A percentile compares a stretch with the other conserved stretches of the same genome.
phyloP scores from a whole-genome alignment of 1,140 invertebrate species.

The Drosophila trapezifrons region DNA sequence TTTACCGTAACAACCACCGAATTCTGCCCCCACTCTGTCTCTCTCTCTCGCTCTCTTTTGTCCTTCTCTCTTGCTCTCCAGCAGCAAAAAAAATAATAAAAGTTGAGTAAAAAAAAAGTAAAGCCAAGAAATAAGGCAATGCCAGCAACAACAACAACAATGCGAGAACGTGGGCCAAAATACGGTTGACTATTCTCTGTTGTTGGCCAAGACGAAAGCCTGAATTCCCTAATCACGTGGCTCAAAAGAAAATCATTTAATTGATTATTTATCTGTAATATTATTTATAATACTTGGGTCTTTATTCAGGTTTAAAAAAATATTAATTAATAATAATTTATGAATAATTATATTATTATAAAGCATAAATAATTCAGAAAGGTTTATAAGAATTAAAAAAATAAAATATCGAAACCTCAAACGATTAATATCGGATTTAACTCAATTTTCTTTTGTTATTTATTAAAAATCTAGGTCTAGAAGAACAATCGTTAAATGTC shows the following conservation, averaged over 20 bases:
- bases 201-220: not conserved
- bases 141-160: constrained; percentile 26
- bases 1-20: constrained; percentile 31
- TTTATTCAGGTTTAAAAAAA: too few species aligned
- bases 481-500: too few species aligned
- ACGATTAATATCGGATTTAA: not conserved
- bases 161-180: constrained; percentile 25
- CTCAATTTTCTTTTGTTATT: too few species aligned
- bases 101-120: constrained; percentile 37
- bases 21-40: constrained; percentile 15
- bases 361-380: too few species aligned
- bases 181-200: not conserved
- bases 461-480: too few species aligned
- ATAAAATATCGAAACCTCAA: not conserved
- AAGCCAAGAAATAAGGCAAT: constrained; percentile 31
- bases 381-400: not conserved
- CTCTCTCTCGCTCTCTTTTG: constrained; percentile 1
- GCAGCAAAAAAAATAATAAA: constrained; percentile 20
- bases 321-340: too few species aligned
- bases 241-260: not conserved
- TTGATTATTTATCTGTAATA: too few species aligned
- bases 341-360: too few species aligned
- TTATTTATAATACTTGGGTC: too few species aligned
- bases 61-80: constrained; percentile 19
- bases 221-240: not conserved